Conservation (phyloP, 2,888 invertebrate genomes). For the Gerris lacustris region DNA sequence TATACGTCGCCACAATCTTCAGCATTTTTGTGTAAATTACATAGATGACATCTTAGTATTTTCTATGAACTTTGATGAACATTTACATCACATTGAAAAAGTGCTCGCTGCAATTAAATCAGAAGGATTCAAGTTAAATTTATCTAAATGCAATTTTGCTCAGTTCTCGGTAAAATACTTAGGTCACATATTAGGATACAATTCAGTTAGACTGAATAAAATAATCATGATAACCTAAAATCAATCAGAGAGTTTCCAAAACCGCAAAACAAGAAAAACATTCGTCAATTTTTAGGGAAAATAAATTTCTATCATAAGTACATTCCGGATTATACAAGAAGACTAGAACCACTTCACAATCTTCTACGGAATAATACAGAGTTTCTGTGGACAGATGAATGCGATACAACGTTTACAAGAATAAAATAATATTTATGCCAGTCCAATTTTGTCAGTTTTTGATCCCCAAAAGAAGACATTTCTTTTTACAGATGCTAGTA, state of each 20-base stretch:
- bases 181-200: conserved; percentile 17
- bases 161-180: no score
- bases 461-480: conserved; percentile 29
- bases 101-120: no score
- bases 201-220: conserved; percentile 18
- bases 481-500: conserved; percentile 32
- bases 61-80: no score
- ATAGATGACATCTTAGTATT: no score
- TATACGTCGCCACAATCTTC: no score
- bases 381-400: conserved; percentile 17
- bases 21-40: no score
- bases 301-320: conserved; percentile 20
- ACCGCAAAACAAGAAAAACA: conserved; percentile 18
- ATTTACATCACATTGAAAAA: no score
- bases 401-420: conserved; percentile 14
- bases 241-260: conserved; percentile 15
- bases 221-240: conserved; percentile 14
- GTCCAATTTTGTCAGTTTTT: conserved; percentile 31
- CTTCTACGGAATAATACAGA: conserved; percentile 16
- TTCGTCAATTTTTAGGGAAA: conserved; percentile 19
- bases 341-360: conserved; percentile 18
- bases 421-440: conserved; percentile 26
- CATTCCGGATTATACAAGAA: conserved; percentile 11
- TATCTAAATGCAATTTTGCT: no score
- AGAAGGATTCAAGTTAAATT: no score